These are phyloP conservation scores for Petaurus breviceps DNA, from an alignment of 2,113 vertebrate genomes.

Conservation along the genomic window DNA sequence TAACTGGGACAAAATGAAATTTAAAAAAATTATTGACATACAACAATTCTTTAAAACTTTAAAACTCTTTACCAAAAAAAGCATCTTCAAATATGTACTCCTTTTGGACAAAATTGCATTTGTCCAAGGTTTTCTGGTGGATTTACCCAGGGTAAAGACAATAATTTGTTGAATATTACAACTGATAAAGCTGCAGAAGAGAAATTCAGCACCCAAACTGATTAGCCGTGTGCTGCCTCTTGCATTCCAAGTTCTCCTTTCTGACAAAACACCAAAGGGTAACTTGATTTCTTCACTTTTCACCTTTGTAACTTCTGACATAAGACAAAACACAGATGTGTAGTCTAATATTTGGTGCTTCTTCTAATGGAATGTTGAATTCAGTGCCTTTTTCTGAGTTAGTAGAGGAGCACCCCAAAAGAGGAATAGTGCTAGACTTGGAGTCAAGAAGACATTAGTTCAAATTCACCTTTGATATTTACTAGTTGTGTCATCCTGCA, in stretches of 20 bases:
- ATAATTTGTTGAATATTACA: not conserved
- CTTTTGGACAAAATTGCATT: conserved; percentile 30
- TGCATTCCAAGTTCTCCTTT: conserved; percentile 12
- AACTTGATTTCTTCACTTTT: not conserved
- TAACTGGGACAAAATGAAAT: not conserved
- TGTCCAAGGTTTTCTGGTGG: conserved; percentile 36
- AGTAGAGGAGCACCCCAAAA: not conserved
- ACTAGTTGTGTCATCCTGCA: not conserved
- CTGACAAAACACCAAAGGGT: not conserved
- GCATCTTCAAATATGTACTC: not conserved
- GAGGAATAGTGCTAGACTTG: not conserved
- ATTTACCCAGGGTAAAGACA: not conserved
- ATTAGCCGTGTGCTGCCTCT: not conserved
- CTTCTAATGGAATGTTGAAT: not conserved
- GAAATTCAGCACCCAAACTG: not conserved
- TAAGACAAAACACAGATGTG: not conserved
- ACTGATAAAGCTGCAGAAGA: not conserved
- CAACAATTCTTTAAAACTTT: not conserved
- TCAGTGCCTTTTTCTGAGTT: not conserved
- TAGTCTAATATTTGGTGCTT: not conserved
- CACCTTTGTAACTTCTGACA: not conserved
- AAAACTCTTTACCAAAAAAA: not conserved
- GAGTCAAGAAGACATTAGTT: not conserved
- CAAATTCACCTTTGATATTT: not conserved
- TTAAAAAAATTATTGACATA: not conserved